Evolutionary conservation across 2,888 invertebrate genomes (phyloP).

Genomic region (Phanerotoma sp.): DNA sequence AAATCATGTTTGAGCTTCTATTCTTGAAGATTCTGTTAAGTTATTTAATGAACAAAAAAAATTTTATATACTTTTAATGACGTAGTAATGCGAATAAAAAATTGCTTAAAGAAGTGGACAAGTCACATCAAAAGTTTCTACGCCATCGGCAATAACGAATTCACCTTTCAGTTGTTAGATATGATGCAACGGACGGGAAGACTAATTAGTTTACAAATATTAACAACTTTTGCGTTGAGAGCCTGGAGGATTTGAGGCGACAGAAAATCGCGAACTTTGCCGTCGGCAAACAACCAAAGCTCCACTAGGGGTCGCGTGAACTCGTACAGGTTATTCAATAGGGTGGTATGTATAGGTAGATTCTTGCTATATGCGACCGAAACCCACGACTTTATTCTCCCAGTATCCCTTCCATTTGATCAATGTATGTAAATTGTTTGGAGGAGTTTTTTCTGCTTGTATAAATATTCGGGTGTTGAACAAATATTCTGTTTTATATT

Average conservation of each 20-base stretch:
- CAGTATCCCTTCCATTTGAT: no score
- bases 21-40: no score
- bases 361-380: background rate
- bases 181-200: slow-evolving; percentile 24
- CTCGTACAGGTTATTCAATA: slow-evolving; percentile 9
- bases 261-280: slow-evolving; percentile 2
- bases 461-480: no score
- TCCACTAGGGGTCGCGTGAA: background rate
- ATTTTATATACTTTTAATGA: no score
- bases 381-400: background rate
- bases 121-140: background rate
- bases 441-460: no score
- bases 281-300: slow-evolving; percentile 7
- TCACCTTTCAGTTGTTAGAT: background rate
- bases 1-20: no score
- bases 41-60: no score
- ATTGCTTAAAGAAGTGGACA: no score
- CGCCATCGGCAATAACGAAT: slow-evolving; percentile 5
- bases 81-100: no score
- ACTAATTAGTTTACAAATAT: slow-evolving; percentile 31
- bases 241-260: slow-evolving; percentile 8
- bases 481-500: no score
- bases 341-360: background rate
- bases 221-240: slow-evolving; percentile 26
- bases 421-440: no score